Evolutionary conservation across 2,888 invertebrate genomes (phyloP), one percentile per base, ranked within the genome.

Genomic region (Euzophera pinguis): DNA sequence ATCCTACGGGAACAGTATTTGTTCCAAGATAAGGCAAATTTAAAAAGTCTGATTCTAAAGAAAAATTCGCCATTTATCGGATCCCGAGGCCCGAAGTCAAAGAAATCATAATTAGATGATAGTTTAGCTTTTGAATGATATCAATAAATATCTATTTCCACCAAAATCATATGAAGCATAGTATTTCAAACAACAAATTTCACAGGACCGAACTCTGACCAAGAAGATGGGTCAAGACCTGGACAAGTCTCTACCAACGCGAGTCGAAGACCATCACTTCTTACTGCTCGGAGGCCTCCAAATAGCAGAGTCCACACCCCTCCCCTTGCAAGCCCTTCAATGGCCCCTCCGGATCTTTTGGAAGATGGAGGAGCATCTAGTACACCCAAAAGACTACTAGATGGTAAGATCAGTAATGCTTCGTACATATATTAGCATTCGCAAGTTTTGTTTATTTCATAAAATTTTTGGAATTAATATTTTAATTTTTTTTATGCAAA

Each of bases 281-380:
- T 90, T 13, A 88, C 89, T n/a, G 90, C 90, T 0, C 74, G 90
- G 61, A 74, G 90, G 60, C 86, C 89, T 1, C 89, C 90, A 0
- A 90, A 80, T 58, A 93, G 91, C 76, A 92, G 92, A 72, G 94
- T 93, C 56, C 96, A 93, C 77, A 95, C 95, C 51, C 95, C 95
- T 60, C 95, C 94, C 16, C 91, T 94, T 39, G 94, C 92, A 64
- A 94, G 95, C 51, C 89, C 93, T 16, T 86, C 92, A 34, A 92
- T 92, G 63, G 92, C 92, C 16, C 92, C 91, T 10, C 93, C 93
- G 52, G 94, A 94, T 67, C 81, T 93, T 1, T 81, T 95, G 64
- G 93, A 95, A 73, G 95, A 95, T 67, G 95, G 95, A 58, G 95
- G 95, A n/a, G 95, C 95, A 52, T 95, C 95, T 13, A 95, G 95